Evolutionary conservation across 2,888 invertebrate genomes (phyloP), one percentile per base, ranked within the genome.

Genomic region (Folsomia candida): DNA sequence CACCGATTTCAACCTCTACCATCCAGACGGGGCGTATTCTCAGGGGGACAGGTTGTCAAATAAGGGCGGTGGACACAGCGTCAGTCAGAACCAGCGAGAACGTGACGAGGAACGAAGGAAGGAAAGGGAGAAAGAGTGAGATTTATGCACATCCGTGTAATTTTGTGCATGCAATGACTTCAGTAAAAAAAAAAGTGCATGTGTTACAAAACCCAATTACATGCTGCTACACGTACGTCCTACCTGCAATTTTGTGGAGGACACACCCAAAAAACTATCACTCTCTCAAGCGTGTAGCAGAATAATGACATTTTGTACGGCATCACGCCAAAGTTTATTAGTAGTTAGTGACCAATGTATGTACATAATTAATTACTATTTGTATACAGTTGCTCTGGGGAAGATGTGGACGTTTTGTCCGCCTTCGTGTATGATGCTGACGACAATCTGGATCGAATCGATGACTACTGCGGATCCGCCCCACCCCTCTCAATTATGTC

Each of bases 401-500:
- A 89, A 80, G 93, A 93, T 83, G 88, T 91, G n/a, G 73, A 73
- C 20, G 64, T 72, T 1, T 84, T 93, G 73, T 88, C 90, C 82
- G 92, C 92, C 18, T 91, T 90, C 83, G 90, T 94, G 63, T 89
- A 90, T 81, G 90, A 92, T 11, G 51, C 58, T 65, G 92, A 92
- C 1, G 72, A 71, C 3, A 87, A 91, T 79, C 88, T 91, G 85
- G 93, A 94, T 82, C 90, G 92, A 81, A 90, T 94, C 69, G 93
- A 93, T 81, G 89, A 90, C 27, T 92, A 92, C 82, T 97, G 97
- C 82, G 95, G 94, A 6, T 87, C 87, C 51, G 88, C 89, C 76
- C 84, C 90, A 67, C 95, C 96, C 0, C 90, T 91, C 78, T 93
- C 93, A 70, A 87, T 97, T 77, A 97, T 97, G 96, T 97, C 96